Evolutionary conservation across 2,888 invertebrate species (phyloP), one percentile per base, ranked within the genome.

Genomic region (Cinara cedri): DNA sequence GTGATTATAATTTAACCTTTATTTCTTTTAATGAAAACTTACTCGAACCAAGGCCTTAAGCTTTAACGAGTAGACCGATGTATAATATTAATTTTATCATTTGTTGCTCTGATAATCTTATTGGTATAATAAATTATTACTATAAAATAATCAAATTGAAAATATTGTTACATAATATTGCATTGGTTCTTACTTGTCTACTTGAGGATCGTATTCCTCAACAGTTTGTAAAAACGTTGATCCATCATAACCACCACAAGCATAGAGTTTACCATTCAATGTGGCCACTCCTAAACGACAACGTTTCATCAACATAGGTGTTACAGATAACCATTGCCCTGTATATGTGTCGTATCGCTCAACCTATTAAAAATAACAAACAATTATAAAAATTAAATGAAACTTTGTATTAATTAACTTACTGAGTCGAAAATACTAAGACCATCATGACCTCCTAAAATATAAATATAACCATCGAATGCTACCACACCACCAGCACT

Each of bases 401-500:
- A 46, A 34, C 19, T 54, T 54, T 24, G 1, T 24, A 46, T 72
- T 44, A 21, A 34, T 34, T 51, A 13, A 81, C 46, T 42, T 84
- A 90, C 93, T 1, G 93, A 93, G 86, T 94, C 93, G 85, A 94
- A 94, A 83, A 95, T 95, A 9, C 93, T 93, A 19, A 94, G 87
- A 0, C 95, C 95, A 87, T 95, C 95, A 85, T 95, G 95, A 0
- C 95, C 95, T 19, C 95, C 96, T 60, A 95, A 87, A 0, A 93
- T 93, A 85, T 92, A 94, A 76, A 94, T 90, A 84, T 90, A 91
- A 51, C 92, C 92, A 85, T 89, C 88, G 84, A 90, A 88, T 21
- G 91, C 89, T 4, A 91, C 90, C 3, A 92, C 91, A 62, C 92
- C 92, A 21, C 92, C 91, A 65, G 92, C 92, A 84, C 91, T 91